Evolutionary conservation across 2,797 vertebrate genomes (phyloP).

Genomic region (Lagocephalus sceleratus): DNA sequence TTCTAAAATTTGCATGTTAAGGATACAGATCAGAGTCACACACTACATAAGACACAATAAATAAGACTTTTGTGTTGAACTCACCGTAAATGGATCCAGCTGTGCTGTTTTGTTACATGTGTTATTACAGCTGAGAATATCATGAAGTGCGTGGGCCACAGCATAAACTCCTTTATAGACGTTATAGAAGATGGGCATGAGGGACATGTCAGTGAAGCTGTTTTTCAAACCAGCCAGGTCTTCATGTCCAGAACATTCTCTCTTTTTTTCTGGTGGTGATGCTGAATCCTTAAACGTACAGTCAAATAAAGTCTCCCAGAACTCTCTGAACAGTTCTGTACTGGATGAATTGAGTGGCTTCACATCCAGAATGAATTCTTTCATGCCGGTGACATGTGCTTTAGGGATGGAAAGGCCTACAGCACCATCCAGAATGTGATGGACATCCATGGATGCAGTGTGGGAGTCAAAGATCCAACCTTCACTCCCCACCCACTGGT

Average conservation of each 20-base stretch:
- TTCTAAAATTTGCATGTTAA: conserved; percentile 54
- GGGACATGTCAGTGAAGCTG: conserved; percentile 67
- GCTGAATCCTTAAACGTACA: conserved; percentile 29
- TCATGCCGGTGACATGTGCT: conserved; percentile 59
- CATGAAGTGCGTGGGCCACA: conserved; percentile 26
- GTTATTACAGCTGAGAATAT: background rate
- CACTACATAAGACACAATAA: background rate
- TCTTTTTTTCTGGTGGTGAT: conserved; percentile 6
- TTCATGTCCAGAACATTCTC: conserved; percentile 59
- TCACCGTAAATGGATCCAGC: background rate
- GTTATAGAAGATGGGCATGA: conserved; percentile 70
- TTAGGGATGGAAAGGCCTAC: conserved; percentile 69
- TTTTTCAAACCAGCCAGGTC: conserved; percentile 48
- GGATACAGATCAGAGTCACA: background rate
- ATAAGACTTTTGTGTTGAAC: background rate
- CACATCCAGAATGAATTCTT: conserved; percentile 64
- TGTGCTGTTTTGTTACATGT: background rate
- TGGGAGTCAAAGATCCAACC: conserved; percentile 66
- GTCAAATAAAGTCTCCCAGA: conserved; percentile 65
- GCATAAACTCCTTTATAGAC: conserved; percentile 68
- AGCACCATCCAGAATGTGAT: conserved; percentile 63
- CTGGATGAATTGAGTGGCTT: conserved; percentile 53
- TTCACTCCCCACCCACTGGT: conserved; percentile 72
- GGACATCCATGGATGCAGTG: conserved; percentile 37
- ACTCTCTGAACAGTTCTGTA: conserved; percentile 54